phyloP scores from a whole-genome alignment of 2,888 invertebrate genomes.

The Catonia carolina region DNA sequence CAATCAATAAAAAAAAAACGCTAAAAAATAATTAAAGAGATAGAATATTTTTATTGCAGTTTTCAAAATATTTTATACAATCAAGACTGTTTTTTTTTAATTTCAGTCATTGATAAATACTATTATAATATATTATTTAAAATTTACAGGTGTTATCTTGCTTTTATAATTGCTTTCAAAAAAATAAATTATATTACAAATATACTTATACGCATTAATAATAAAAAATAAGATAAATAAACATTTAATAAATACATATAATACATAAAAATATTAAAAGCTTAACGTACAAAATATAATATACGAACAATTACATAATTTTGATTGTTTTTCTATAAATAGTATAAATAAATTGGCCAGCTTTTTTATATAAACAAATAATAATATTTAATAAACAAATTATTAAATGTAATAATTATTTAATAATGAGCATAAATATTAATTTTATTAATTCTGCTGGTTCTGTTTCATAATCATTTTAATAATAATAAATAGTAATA shows the following conservation, averaged over 20 bases:
- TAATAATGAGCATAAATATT: too few relatives aligned
- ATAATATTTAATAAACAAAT: too few relatives aligned
- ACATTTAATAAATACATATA: conserved; percentile 16
- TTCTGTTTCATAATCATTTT: too few relatives aligned
- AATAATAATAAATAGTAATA: too few relatives aligned
- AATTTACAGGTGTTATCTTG: conserved; percentile 29
- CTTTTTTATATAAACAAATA: too few relatives aligned
- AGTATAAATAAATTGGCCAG: too few relatives aligned
- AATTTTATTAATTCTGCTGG: too few relatives aligned
- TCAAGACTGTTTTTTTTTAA: conserved; percentile 31
- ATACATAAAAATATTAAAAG: too few relatives aligned
- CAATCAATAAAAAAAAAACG: conserved; percentile 4
- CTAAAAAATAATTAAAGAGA: conserved; percentile 31
- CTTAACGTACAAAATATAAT: too few relatives aligned
- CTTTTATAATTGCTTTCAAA: conserved; percentile 26
- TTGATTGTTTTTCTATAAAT: too few relatives aligned
- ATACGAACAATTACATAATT: too few relatives aligned
- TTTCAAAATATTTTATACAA: conserved; percentile 34
- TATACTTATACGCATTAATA: conserved; percentile 1
- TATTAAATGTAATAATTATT: too few relatives aligned
- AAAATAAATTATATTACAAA: not conserved
- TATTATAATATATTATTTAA: conserved; percentile 22
- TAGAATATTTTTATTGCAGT: conserved; percentile 35
- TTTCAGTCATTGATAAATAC: conserved; percentile 1
- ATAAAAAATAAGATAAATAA: conserved; percentile 14